phyloP scores from a whole-genome alignment of 2,888 invertebrate genomes.

The Panopea generosa region DNA sequence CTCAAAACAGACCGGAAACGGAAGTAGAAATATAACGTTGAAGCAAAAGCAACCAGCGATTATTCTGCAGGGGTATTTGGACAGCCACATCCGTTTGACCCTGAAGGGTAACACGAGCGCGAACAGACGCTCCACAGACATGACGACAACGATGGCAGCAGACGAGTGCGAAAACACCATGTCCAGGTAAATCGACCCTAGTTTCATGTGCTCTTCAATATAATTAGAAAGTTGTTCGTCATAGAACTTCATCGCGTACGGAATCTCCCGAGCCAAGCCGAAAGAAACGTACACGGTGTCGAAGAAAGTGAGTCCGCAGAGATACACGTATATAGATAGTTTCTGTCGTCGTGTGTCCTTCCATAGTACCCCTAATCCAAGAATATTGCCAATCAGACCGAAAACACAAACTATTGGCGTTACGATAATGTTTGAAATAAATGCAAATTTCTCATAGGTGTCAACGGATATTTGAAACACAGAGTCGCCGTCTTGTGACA shows the following conservation, averaged over 20 bases:
- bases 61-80: conserved; percentile 28
- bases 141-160: conserved; percentile 38
- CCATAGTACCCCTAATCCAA: conserved; percentile 45
- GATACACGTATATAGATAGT: conserved; percentile 44
- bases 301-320: conserved; percentile 43
- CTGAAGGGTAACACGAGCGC: conserved; percentile 39
- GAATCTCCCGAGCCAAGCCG: conserved; percentile 36
- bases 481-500: not conserved
- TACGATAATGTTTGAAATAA: conserved; percentile 24
- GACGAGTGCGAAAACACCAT: conserved; percentile 43
- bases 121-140: conserved; percentile 44
- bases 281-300: conserved; percentile 42
- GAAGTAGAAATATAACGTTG: conserved; percentile 40
- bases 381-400: conserved; percentile 37
- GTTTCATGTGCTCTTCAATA: conserved; percentile 53
- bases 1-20: conserved; percentile 40
- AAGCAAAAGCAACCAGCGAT: conserved; percentile 25
- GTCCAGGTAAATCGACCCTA: conserved; percentile 40
- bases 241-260: conserved; percentile 22
- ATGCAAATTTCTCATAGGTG: conserved; percentile 38
- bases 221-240: conserved; percentile 32
- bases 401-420: conserved; percentile 42
- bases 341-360: conserved; percentile 34
- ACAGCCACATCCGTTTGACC: conserved; percentile 35
- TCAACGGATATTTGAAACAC: conserved; percentile 30